Evolutionary conservation across 2,888 invertebrate genomes (phyloP), one percentile per base, ranked within the genome.

Genomic region (Villa cingulata): DNA sequence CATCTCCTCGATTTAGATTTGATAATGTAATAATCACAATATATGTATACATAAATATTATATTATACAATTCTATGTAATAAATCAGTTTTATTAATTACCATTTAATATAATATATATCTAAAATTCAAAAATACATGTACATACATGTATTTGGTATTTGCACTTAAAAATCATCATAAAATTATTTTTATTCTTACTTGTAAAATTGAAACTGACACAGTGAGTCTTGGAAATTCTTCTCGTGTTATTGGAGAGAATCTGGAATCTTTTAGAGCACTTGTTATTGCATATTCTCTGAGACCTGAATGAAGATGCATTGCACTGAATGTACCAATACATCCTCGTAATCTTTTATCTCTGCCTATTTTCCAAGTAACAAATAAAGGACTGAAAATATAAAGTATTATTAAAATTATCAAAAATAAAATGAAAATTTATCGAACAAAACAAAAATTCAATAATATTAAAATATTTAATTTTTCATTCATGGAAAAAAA

Each of bases 311-410:
- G 95, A 62, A 97, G 79, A 68, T 87, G 88, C 83, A 95, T 88
- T 48, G 94, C 88, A 68, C 90, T 92, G 70, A 98, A 99, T 43
- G 98, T 98, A 51, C 98, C 98, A 65, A 98, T 98, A 72, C 98
- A 98, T 44, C 98, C 98, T 55, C 98, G 81, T 53, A 98, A 77
- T 55, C 92, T 81, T 63, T 89, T 85, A 65, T 95, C 95, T 65
- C 88, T 85, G 45, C 97, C 98, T 65, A 92, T 91, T 72, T 92
- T 90, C 98, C 98, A 98, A 53, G 98, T 98, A 56, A 98, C 98
- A 75, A 98, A 98, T 64, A 98, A 76, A 48, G 98, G 98, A 71
- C 92, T 92, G 73, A 54, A 51, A 15, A 42, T 29, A 32, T 42
- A 46, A 45, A 39, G 15, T 40, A 23, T 6, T n/a, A n/a, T n/a